Percentiles rank a stretch among this genome's conserved stretches.
These are phyloP conservation scores for Dromiciops gliroides DNA, from an alignment of 2,113 vertebrate genomes.

Conservation along the genomic window DNA sequence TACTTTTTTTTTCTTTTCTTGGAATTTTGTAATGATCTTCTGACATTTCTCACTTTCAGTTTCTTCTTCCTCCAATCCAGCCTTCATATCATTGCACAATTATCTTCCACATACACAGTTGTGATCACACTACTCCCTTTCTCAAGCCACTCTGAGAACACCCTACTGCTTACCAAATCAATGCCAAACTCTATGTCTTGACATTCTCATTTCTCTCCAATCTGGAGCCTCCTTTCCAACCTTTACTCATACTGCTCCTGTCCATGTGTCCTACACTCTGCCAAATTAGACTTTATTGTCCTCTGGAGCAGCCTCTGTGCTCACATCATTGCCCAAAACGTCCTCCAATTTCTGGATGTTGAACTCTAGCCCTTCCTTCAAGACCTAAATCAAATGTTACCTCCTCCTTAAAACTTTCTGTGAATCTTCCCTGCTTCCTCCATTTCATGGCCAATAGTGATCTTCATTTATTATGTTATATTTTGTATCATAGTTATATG, in stretches of 20 bases:
- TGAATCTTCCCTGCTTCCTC: not conserved
- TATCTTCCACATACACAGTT: not conserved
- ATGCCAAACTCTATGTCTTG: not conserved
- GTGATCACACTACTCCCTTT: not conserved
- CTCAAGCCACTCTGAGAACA: not conserved
- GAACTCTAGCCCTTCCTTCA: not conserved
- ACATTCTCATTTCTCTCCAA: not conserved
- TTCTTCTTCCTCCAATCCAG: not conserved
- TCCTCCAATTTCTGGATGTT: not conserved
- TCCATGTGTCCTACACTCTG: not conserved
- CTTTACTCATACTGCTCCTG: not conserved
- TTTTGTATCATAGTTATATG: too few relatives aligned
- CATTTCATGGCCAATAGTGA: not conserved
- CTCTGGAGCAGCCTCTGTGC: not conserved
- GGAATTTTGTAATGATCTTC: not conserved
- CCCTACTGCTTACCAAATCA: not conserved
- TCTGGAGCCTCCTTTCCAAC: not conserved
- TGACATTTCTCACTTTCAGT: not conserved
- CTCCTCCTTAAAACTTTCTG: not conserved
- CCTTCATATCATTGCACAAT: not conserved
- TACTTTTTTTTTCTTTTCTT: not conserved
- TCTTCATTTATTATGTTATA: not conserved
- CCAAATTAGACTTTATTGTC: not conserved
- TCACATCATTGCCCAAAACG: not conserved
- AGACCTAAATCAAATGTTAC: not conserved